phyloP scores from a whole-genome alignment of 2,113 vertebrate genomes.

The Vicugna pacos region DNA sequence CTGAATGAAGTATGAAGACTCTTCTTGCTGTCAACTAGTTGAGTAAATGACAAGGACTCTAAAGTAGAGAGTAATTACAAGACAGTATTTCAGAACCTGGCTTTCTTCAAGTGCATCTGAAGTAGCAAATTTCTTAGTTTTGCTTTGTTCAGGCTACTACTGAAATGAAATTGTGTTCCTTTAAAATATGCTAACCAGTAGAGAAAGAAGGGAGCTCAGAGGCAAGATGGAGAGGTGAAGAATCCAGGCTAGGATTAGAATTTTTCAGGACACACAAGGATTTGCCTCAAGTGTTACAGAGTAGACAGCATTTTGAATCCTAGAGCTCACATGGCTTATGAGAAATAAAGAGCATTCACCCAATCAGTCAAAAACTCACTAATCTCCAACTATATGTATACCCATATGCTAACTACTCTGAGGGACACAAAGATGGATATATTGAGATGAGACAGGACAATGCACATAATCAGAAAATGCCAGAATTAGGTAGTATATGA shows the following conservation, averaged over 20 bases:
- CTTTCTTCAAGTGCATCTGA: slow-evolving; percentile 21
- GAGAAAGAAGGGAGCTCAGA: neutral
- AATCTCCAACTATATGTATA: slow-evolving; percentile 7
- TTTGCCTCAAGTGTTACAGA: neutral
- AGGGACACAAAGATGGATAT: slow-evolving; percentile 18
- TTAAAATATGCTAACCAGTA: slow-evolving; percentile 34
- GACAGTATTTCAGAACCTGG: slow-evolving; percentile 28
- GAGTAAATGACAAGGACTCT: slow-evolving; percentile 18
- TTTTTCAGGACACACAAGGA: slow-evolving; percentile 40
- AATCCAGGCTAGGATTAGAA: neutral
- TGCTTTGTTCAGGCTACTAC: slow-evolving; percentile 42
- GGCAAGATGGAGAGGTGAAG: neutral
- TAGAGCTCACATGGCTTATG: neutral
- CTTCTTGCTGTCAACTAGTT: slow-evolving; percentile 26
- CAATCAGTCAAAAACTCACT: slow-evolving; percentile 20
- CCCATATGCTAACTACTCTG: neutral
- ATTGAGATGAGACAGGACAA: neutral
- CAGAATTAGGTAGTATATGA: neutral
- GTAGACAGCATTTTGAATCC: slow-evolving; percentile 44
- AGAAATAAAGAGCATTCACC: slow-evolving; percentile 51
- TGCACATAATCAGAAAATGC: neutral
- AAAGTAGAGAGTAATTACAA: slow-evolving; percentile 33
- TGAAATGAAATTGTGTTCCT: slow-evolving; percentile 18
- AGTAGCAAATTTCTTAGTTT: slow-evolving; percentile 38
- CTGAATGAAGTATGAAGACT: slow-evolving; percentile 4